Evolutionary conservation across 2,797 vertebrate species (phyloP), one percentile per base, ranked within the genome.

Genomic region (Characodon lateralis): DNA sequence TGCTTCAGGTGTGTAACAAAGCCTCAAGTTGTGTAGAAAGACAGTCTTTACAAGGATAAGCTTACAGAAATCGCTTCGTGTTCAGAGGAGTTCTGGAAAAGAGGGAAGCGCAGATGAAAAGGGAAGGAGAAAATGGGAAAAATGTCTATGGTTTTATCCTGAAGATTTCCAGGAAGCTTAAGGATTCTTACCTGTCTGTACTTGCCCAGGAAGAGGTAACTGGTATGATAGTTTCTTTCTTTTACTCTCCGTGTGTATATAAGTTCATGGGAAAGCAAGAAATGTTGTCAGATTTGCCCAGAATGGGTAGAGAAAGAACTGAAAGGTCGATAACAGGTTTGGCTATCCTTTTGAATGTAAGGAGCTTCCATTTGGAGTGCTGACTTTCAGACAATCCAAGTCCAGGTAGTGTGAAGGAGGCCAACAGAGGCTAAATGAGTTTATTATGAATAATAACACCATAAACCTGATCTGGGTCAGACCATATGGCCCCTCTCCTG

Each of bases 101-200:
- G 1, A 71, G 20, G 6, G 31, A 69, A 18, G 31, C 14, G 71
- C 92, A 83, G 74, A 94, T 91, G 92, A 91, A 72, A 89, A 78
- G 71, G 68, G 74, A 76, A 77, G 89, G 71, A 72, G 65, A 70
- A 88, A 65, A 89, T 53, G 77, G 78, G 84, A 78, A 83, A 26
- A 20, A 72, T 41, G 61, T 84, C 85, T 20, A 66, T 73, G 56
- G 73, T 59, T 87, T 89, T 72, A 79, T 93, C 82, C 72, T 92
- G 83, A 93, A 88, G 87, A 72, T 94, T 91, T 94, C 91, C 91
- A 91, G 92, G 93, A 96, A 95, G 91, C 90, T 93, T 14, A 86
- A 83, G 85, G 87, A 79, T 83, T 73, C 78, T 88, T 90, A 82
- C 94, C 89, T 92, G 95, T 89, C 93, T 86, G 91, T 89, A 90